phyloP scores from a whole-genome alignment of 1,140 invertebrate species.

The Habropoda laboriosa region DNA sequence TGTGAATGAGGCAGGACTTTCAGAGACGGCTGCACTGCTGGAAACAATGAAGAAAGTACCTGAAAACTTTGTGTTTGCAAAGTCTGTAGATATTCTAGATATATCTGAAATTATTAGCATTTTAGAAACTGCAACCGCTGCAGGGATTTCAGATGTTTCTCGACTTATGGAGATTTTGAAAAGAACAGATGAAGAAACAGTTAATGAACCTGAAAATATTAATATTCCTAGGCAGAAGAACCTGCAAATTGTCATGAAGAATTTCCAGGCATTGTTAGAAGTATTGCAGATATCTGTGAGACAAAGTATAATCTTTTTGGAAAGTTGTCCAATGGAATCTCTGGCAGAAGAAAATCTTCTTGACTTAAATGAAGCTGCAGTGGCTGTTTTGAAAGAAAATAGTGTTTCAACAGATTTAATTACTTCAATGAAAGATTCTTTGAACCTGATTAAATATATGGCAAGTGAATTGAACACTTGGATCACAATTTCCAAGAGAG shows the following conservation, averaged over 20 bases:
- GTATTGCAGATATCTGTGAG: conserved; percentile 82
- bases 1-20: too few species aligned
- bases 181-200: neutral
- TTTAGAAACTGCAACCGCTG: too few species aligned
- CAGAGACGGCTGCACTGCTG: too few species aligned
- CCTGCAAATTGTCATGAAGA: conserved; percentile 63
- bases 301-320: conserved; percentile 84
- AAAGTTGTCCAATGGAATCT: conserved; percentile 83
- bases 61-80: too few species aligned
- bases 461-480: conserved; percentile 78
- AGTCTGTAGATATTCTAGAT: too few species aligned
- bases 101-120: neutral
- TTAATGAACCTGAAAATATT: conserved; percentile 10
- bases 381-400: conserved; percentile 81
- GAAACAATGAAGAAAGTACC: too few species aligned
- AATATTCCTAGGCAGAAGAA: conserved; percentile 59
- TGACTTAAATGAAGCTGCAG: conserved; percentile 68
- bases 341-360: conserved; percentile 70
- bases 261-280: conserved; percentile 81
- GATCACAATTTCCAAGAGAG: conserved; percentile 60
- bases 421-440: conserved; percentile 74
- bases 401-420: conserved; percentile 80
- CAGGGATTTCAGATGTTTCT: too few species aligned
- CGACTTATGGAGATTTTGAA: neutral
- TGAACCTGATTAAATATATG: conserved; percentile 45